Evolutionary conservation across 2,888 invertebrate genomes (phyloP).

Genomic region (Mythimna impura): DNA sequence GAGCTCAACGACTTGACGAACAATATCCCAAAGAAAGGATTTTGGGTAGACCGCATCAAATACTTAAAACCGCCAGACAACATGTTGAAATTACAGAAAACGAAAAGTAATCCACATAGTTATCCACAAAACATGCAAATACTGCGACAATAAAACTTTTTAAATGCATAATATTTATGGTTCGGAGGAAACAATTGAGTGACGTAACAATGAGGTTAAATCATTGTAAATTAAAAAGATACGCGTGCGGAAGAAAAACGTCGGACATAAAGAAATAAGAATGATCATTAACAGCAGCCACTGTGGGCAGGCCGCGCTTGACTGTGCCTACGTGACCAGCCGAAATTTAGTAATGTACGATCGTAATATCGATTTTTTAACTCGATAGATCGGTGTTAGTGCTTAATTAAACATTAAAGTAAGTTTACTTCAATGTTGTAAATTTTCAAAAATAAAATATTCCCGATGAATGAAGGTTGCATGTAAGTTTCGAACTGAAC

Average conservation of each 20-base stretch:
- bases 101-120: too few species aligned
- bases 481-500: too few species aligned
- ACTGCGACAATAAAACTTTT: slow-evolving; percentile 36
- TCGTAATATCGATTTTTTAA: slow-evolving; percentile 25
- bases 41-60: too few species aligned
- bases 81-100: too few species aligned
- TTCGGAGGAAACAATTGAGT: slow-evolving; percentile 45
- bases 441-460: background rate
- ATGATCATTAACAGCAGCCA: slow-evolving; percentile 29
- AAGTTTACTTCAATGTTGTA: background rate
- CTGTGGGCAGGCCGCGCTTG: slow-evolving; percentile 10
- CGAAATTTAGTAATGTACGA: slow-evolving; percentile 26
- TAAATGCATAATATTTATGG: slow-evolving; percentile 41
- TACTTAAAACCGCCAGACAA: too few species aligned
- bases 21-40: too few species aligned
- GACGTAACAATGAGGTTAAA: slow-evolving; percentile 49
- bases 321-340: slow-evolving; percentile 45
- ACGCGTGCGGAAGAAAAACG: slow-evolving; percentile 52
- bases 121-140: slow-evolving; percentile 37
- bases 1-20: too few species aligned
- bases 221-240: slow-evolving; percentile 50
- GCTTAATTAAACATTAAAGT: background rate
- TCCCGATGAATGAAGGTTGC: too few species aligned
- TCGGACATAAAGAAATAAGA: slow-evolving; percentile 15
- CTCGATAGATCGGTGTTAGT: slow-evolving; percentile 1